Evolutionary conservation across 2,888 invertebrate species (phyloP).

Genomic region (Apotomis capreana): DNA sequence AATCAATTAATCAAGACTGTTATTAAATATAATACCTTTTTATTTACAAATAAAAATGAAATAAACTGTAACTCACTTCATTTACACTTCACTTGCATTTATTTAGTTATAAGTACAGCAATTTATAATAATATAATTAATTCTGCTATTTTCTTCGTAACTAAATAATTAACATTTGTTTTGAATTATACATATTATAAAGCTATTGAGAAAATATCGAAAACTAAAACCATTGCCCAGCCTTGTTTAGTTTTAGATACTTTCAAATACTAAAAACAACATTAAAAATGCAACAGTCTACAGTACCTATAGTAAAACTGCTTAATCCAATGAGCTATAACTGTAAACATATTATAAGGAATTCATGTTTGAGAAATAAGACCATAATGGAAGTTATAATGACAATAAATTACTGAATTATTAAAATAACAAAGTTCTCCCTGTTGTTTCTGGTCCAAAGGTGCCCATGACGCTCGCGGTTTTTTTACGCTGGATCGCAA

Average conservation of each 20-base stretch:
- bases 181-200: constrained; percentile 22
- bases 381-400: too few species aligned
- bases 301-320: not conserved
- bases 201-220: constrained; percentile 47
- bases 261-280: constrained; percentile 40
- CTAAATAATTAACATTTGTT: constrained; percentile 42
- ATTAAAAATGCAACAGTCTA: constrained; percentile 27
- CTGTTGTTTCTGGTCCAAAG: too few species aligned
- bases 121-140: constrained; percentile 49
- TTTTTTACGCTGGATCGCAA: too few species aligned
- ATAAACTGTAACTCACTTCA: constrained; percentile 44
- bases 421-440: too few species aligned
- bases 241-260: constrained; percentile 52
- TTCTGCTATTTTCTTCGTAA: constrained; percentile 44
- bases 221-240: constrained; percentile 49
- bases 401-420: too few species aligned
- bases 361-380: not conserved
- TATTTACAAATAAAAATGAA: constrained; percentile 42
- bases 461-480: too few species aligned
- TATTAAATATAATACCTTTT: constrained; percentile 33
- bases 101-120: constrained; percentile 56
- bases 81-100: constrained; percentile 55
- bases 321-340: not conserved
- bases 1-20: constrained; percentile 33
- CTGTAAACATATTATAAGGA: not conserved